Evolutionary conservation across 1,140 invertebrate species (phyloP), one percentile per base, ranked within the genome.

Genomic region (Scaptomyza montana): DNA sequence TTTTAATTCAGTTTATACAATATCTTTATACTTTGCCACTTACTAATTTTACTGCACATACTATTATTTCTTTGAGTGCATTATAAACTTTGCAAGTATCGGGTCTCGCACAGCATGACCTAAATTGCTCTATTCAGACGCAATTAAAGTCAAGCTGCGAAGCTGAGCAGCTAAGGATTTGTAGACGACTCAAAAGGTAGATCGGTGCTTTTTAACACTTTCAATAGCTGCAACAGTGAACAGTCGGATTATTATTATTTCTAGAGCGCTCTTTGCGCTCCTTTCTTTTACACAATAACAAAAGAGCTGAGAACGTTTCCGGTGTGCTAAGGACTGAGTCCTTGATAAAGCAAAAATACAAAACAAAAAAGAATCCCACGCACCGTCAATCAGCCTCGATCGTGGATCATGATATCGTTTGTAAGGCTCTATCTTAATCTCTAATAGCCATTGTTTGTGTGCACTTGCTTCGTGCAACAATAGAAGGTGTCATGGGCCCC

Each of bases 71-170:
- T 12, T 30, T 5, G 0, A 55, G 56, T 46, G 56, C 28, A 47
- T 33, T 30, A 33, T 1, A 47, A 36, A 59, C n/a, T 33, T 51
- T 33, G 25, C 19, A 25, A 16, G 36, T 9, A 43, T 45, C 39
- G 33, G n/a, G 39, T 45, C 47, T 51, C 41, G 66, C 77, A 60
- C 87, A 90, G 87, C 87, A 79, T 80, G 87, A 47, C 57, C 74
- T 90, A 87, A 90, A 90, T 90, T 90, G 87, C 71, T 90, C 77
- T 71, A 90, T 90, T 90, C 78, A 90, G 64, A 70, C 53, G 70
- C 87, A 90, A 90, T 90, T 90, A 90, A 80, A 84, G 79, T 80
- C 87, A 89, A 84, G 76, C 78, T 78, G 82, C 39, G 75, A 61
- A 59, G 70, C 56, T 67, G 74, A 39, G 70, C 49, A 54, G 41